These are phyloP conservation scores for Pachymerium ferrugineum DNA, from an alignment of 2,888 invertebrate genomes.

Conservation along the genomic window DNA sequence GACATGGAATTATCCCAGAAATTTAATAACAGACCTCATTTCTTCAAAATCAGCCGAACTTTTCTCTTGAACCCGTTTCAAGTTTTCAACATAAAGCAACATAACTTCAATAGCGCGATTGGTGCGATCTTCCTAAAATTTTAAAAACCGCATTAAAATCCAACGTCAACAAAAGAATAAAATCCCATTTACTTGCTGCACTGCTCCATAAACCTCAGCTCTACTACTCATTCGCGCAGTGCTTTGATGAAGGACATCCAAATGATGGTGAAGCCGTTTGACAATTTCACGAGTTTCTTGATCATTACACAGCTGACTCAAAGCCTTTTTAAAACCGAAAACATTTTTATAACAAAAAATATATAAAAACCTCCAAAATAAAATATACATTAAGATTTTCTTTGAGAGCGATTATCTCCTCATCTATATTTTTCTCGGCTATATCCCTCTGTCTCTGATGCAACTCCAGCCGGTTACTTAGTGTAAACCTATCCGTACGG, in stretches of 20 bases:
- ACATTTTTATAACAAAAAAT: neutral
- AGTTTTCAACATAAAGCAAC: slow-evolving; percentile 56
- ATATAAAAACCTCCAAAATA: neutral
- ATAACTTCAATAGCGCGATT: slow-evolving; percentile 56
- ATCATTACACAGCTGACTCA: slow-evolving; percentile 52
- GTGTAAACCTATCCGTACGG: slow-evolving; percentile 56
- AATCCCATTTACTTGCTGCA: slow-evolving; percentile 42
- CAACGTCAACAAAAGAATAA: neutral
- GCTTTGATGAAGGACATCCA: slow-evolving; percentile 50
- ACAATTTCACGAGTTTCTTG: slow-evolving; percentile 53
- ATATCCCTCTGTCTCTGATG: slow-evolving; percentile 56
- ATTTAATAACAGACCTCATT: slow-evolving; percentile 14
- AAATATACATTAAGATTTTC: slow-evolving; percentile 45
- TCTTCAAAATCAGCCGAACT: slow-evolving; percentile 11
- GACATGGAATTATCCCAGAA: too few relatives aligned
- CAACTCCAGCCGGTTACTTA: slow-evolving; percentile 54
- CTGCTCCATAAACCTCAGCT: slow-evolving; percentile 48
- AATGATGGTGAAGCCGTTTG: slow-evolving; percentile 52
- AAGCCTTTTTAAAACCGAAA: slow-evolving; percentile 40
- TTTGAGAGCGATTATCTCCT: slow-evolving; percentile 53
- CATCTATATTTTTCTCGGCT: slow-evolving; percentile 56
- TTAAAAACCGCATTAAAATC: neutral
- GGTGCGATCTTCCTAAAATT: slow-evolving; percentile 51
- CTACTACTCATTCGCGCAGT: slow-evolving; percentile 49
- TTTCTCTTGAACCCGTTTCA: slow-evolving; percentile 45